Evolutionary conservation across 1,140 invertebrate species (phyloP).

Genomic region (Trichogramma pretiosum): DNA sequence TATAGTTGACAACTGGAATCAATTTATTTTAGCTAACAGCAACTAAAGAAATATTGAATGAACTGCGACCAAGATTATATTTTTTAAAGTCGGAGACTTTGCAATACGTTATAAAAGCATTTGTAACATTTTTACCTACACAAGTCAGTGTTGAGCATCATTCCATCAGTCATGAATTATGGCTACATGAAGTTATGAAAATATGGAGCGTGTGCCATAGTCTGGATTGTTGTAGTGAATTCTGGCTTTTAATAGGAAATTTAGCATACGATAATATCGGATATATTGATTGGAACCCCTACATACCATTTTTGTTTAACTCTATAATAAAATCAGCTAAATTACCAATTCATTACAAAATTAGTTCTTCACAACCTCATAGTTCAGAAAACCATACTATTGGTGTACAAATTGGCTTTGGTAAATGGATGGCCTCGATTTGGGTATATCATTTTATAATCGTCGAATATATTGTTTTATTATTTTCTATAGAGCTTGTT

Average conservation of each 20-base stretch:
- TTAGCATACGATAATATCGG: slow-evolving; percentile 70
- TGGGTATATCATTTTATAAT: slow-evolving; percentile 28
- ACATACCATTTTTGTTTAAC: slow-evolving; percentile 74
- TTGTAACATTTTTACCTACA: slow-evolving; percentile 72
- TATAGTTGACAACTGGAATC: background rate
- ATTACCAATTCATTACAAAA: slow-evolving; percentile 69
- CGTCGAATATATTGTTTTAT: background rate
- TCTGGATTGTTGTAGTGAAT: slow-evolving; percentile 59
- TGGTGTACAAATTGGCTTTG: slow-evolving; percentile 51
- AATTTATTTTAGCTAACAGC: slow-evolving; percentile 41
- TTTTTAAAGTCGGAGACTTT: slow-evolving; percentile 56
- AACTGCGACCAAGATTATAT: slow-evolving; percentile 67
- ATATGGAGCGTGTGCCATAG: slow-evolving; percentile 65
- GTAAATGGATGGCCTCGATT: slow-evolving; percentile 41
- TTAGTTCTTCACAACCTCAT: too few relatives aligned
- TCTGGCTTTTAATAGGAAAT: slow-evolving; percentile 64
- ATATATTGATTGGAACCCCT: slow-evolving; percentile 78
- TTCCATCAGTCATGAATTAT: slow-evolving; percentile 60
- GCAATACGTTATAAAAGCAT: slow-evolving; percentile 50
- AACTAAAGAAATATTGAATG: slow-evolving; percentile 80
- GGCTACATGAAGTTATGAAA: slow-evolving; percentile 74
- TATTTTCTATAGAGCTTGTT: background rate
- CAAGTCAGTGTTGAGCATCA: slow-evolving; percentile 54
- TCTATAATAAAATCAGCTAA: slow-evolving; percentile 67
- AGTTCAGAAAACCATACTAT: slow-evolving; percentile 41